Conservation (phyloP, 2,888 invertebrate genomes). For the Standfussiana lucernea region DNA sequence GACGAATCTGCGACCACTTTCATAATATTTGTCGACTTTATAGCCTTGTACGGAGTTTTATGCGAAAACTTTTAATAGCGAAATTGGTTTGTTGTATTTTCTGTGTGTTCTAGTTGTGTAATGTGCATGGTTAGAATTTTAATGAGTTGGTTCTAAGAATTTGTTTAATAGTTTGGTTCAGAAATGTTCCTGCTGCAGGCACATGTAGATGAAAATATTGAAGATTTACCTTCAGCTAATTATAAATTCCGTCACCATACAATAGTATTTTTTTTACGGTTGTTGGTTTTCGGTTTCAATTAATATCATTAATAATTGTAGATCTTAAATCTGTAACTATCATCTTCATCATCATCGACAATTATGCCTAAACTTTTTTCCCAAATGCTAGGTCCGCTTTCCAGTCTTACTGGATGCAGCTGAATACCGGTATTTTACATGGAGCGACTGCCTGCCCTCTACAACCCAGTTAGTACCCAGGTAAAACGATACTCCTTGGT, state of each 20-base stretch:
- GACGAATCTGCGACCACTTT: conserved; percentile 62
- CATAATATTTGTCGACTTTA: conserved; percentile 58
- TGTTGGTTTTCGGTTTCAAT: not conserved
- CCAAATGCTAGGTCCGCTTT: not conserved
- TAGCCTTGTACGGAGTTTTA: conserved; percentile 45
- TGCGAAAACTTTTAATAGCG: conserved; percentile 54
- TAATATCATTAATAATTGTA: not conserved
- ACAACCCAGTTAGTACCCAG: not conserved
- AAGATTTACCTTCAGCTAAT: not conserved
- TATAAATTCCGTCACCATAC: not conserved
- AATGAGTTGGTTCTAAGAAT: conserved; percentile 13
- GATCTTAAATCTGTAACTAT: not conserved
- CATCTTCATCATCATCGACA: not conserved
- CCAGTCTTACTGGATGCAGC: not conserved
- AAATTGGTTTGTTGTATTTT: conserved; percentile 46
- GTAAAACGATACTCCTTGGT: not conserved
- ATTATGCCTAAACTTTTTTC: not conserved
- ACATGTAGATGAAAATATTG: not conserved
- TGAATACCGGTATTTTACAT: not conserved
- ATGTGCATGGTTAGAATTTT: conserved; percentile 33
- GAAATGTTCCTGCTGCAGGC: not conserved
- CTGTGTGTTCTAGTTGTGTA: conserved; percentile 12
- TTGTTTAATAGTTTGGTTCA: not conserved
- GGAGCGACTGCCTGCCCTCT: not conserved
- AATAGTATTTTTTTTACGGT: not conserved